phyloP scores from a whole-genome alignment of 1,140 invertebrate species.

The Phenacoccus solenopsis region DNA sequence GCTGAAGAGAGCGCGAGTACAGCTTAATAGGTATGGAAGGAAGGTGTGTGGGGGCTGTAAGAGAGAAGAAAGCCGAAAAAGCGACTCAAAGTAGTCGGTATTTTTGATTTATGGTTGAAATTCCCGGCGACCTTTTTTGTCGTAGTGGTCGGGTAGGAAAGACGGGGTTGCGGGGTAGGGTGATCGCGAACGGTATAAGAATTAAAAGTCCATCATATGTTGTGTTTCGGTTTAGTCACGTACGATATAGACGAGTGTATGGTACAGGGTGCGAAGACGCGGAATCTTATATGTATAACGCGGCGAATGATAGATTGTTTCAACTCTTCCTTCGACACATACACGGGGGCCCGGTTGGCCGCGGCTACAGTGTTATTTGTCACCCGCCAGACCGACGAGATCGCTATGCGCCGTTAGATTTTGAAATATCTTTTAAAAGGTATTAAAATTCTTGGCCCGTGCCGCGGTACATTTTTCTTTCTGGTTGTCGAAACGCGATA shows the following conservation, averaged over 20 bases:
- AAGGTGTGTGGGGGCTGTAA: too few species aligned
- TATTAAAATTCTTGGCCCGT: slow-evolving; percentile 16
- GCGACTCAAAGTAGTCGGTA: not conserved
- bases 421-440: slow-evolving; percentile 16
- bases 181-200: not conserved
- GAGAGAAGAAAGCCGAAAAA: too few species aligned
- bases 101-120: not conserved
- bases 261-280: too few species aligned
- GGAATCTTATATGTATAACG: not conserved
- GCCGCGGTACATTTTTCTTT: slow-evolving; percentile 10
- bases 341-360: not conserved
- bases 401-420: not conserved
- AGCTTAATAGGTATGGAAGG: not conserved
- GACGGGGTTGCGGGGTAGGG: too few species aligned
- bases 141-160: too few species aligned
- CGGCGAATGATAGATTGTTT: slow-evolving; percentile 4
- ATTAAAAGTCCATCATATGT: slow-evolving; percentile 13
- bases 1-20: too few species aligned
- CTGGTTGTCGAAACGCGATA: slow-evolving; percentile 11
- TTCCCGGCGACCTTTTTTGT: too few species aligned
- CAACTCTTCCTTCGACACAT: slow-evolving; percentile 12
- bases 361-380: not conserved
- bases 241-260: not conserved
- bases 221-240: slow-evolving; percentile 13
- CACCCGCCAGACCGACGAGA: not conserved